phyloP scores from a whole-genome alignment of 2,888 invertebrate species.

The Cheilosia pagana region DNA sequence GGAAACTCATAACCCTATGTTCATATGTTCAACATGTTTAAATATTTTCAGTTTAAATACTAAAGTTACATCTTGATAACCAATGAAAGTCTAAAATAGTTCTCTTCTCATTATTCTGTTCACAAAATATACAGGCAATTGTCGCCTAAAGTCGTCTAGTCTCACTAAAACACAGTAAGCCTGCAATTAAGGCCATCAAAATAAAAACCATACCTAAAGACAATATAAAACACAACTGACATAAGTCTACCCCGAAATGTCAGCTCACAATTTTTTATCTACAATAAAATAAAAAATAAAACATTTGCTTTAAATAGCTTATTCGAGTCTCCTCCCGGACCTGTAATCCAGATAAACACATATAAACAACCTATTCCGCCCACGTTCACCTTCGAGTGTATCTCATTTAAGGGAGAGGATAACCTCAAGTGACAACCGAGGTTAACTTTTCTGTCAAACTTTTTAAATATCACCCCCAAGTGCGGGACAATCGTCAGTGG shows the following conservation, averaged over 20 bases:
- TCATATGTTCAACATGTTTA: too few relatives aligned
- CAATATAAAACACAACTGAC: too few relatives aligned
- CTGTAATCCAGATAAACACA: constrained; percentile 42
- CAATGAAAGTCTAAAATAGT: too few relatives aligned
- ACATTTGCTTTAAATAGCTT: constrained; percentile 21
- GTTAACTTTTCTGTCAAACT: constrained; percentile 66
- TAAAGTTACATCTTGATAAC: too few relatives aligned
- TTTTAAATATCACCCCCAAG: constrained; percentile 47
- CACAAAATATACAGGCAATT: too few relatives aligned
- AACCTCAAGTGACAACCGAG: constrained; percentile 73
- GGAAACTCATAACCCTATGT: too few relatives aligned
- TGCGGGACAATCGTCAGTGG: not conserved
- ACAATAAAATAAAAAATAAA: not conserved
- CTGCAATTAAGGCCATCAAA: too few relatives aligned
- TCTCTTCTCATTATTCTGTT: too few relatives aligned
- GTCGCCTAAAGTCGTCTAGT: too few relatives aligned
- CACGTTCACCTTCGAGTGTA: constrained; percentile 28
- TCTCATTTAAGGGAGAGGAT: constrained; percentile 61
- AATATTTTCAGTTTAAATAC: too few relatives aligned
- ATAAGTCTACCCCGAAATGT: not conserved
- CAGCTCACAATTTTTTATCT: not conserved
- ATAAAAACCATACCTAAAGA: too few relatives aligned
- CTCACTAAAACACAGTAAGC: too few relatives aligned
- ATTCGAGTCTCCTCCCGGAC: constrained; percentile 12
- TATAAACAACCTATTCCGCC: constrained; percentile 31